Percentiles rank a stretch among this genome's conserved stretches.
These are phyloP conservation scores for Lingula anatina DNA, from an alignment of 2,888 invertebrate species.

Conservation along the genomic window DNA sequence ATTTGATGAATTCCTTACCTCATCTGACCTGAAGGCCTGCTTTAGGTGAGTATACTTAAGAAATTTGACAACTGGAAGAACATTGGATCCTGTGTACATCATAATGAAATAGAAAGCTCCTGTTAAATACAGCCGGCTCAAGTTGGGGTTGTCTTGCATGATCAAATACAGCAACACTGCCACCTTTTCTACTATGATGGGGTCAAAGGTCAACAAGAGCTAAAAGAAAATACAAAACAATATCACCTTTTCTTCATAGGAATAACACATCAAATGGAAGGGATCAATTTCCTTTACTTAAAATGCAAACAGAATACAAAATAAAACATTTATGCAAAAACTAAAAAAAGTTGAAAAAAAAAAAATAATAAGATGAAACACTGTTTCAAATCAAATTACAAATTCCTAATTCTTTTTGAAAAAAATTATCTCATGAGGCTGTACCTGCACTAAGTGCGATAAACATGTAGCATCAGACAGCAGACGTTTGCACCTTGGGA, in stretches of 20 bases:
- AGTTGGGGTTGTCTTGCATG: constrained; percentile 92
- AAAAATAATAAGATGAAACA: no score
- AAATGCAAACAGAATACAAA: no score
- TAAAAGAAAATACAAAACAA: constrained; percentile 28
- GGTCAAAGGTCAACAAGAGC: constrained; percentile 94
- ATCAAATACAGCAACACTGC: constrained; percentile 69
- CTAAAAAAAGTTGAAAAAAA: no score
- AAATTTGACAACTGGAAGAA: constrained; percentile 90
- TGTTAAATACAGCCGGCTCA: constrained; percentile 87
- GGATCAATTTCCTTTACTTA: no score
- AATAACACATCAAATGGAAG: no score
- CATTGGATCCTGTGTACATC: constrained; percentile 97
- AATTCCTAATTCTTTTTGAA: no score
- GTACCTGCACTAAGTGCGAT: constrained; percentile 82
- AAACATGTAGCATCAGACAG: constrained; percentile 83
- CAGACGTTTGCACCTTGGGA: constrained; percentile 84
- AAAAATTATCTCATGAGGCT: no score
- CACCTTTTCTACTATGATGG: constrained; percentile 91
- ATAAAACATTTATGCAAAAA: no score
- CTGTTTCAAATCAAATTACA: no score
- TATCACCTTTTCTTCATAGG: no score
- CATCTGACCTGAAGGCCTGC: constrained; percentile 89
- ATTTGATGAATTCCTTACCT: constrained; percentile 65
- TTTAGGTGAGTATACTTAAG: constrained; percentile 90
- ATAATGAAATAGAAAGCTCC: constrained; percentile 98